Conservation (phyloP, 1,140 invertebrate genomes). For the Bombus cullumanus region DNA sequence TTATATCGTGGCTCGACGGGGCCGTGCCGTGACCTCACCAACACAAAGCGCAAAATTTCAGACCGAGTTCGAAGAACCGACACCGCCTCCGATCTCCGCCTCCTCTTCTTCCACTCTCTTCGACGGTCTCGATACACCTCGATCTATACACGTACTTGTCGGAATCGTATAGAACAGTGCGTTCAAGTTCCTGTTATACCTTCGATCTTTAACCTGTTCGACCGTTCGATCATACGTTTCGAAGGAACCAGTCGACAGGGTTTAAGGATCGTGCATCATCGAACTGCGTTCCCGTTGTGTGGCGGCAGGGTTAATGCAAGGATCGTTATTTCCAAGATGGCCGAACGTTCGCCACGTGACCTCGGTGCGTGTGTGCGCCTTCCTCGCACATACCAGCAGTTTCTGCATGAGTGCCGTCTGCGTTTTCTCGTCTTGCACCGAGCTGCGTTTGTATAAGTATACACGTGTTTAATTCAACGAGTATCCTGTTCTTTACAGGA, state of each 20-base stretch:
- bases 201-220: neutral
- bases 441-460: neutral
- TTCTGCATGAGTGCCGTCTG: neutral
- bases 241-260: neutral
- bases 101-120: neutral
- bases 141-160: neutral
- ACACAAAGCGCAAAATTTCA: slow-evolving; percentile 20
- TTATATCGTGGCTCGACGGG: slow-evolving; percentile 31
- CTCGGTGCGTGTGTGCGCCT: slow-evolving; percentile 31
- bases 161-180: neutral
- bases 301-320: slow-evolving; percentile 51
- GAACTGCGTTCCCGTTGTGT: slow-evolving; percentile 2
- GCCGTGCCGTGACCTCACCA: slow-evolving; percentile 47
- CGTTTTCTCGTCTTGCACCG: neutral
- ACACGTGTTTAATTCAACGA: neutral
- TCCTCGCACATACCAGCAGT: neutral
- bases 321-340: slow-evolving; percentile 68
- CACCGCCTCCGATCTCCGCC: neutral
- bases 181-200: neutral
- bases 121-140: neutral
- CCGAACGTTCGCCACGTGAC: slow-evolving; percentile 52
- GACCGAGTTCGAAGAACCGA: slow-evolving; percentile 18
- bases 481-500: neutral
- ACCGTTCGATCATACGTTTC: neutral
- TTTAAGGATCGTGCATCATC: neutral